Evolutionary conservation across 2,888 invertebrate species (phyloP).

Genomic region (Helicoverpa assulta): DNA sequence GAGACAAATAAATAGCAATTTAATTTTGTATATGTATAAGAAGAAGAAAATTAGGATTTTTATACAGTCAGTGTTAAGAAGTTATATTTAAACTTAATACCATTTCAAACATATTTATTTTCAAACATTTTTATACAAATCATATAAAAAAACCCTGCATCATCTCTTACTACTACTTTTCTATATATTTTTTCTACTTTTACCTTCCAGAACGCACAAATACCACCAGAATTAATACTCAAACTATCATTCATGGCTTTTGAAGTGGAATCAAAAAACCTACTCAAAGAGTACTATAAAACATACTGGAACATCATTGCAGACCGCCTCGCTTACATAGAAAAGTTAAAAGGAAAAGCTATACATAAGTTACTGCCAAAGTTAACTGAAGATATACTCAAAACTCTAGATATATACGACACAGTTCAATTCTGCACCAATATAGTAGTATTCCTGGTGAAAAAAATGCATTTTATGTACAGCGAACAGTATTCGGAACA

Average conservation of each 20-base stretch:
- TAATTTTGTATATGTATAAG: too few species aligned
- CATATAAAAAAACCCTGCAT: too few species aligned
- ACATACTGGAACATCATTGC: slow-evolving; percentile 83
- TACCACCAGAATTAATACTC: slow-evolving; percentile 78
- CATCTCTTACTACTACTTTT: too few species aligned
- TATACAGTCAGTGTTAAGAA: too few species aligned
- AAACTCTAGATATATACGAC: slow-evolving; percentile 77
- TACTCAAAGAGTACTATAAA: slow-evolving; percentile 77
- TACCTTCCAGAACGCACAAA: slow-evolving; percentile 72
- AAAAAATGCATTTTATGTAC: slow-evolving; percentile 78
- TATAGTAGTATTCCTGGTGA: slow-evolving; percentile 74
- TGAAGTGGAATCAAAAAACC: slow-evolving; percentile 70
- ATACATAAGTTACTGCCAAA: slow-evolving; percentile 78
- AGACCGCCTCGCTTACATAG: slow-evolving; percentile 78
- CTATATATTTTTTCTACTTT: background rate
- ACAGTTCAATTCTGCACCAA: slow-evolving; percentile 74
- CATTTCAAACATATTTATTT: too few species aligned
- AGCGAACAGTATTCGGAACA: slow-evolving; percentile 67
- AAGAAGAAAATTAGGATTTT: too few species aligned
- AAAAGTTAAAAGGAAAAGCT: slow-evolving; percentile 72
- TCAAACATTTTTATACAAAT: too few species aligned
- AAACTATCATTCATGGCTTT: slow-evolving; percentile 84
- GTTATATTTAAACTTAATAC: too few species aligned
- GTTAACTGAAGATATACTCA: slow-evolving; percentile 74
- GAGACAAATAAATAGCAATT: too few species aligned